Conservation (phyloP, 2,888 invertebrate species). For the Eilema depressum region DNA sequence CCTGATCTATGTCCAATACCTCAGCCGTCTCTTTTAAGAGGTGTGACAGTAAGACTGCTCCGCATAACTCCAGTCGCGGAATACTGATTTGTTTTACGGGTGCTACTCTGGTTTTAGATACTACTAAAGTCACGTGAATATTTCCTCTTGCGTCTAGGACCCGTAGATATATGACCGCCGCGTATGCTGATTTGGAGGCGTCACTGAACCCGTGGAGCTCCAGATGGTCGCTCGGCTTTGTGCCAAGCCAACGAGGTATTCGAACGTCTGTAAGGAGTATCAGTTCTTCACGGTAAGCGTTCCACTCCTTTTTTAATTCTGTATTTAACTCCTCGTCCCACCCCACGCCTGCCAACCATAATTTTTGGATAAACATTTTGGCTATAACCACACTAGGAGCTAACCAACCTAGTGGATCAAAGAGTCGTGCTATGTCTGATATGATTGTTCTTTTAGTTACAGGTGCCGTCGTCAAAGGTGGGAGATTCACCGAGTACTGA, state of each 20-base stretch:
- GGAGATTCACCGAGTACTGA: conserved; percentile 35
- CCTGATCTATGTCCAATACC: not conserved
- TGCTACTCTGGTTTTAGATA: conserved; percentile 13
- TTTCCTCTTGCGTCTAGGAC: not conserved
- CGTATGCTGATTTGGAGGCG: conserved; percentile 13
- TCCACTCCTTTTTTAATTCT: conserved; percentile 36
- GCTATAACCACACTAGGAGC: no score
- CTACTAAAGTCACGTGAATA: not conserved
- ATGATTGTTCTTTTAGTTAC: conserved; percentile 45
- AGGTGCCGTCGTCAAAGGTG: conserved; percentile 19
- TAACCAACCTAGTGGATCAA: no score
- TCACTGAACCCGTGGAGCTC: conserved; percentile 13
- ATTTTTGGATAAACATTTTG: no score
- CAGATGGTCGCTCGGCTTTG: not conserved
- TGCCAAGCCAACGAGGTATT: conserved; percentile 39
- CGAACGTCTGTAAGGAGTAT: conserved; percentile 16
- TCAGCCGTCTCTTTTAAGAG: not conserved
- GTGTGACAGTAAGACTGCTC: conserved; percentile 8
- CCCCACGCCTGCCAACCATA: conserved; percentile 25
- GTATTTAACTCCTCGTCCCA: conserved; percentile 27
- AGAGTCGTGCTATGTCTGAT: no score
- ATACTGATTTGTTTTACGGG: conserved; percentile 14
- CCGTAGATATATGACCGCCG: conserved; percentile 7
- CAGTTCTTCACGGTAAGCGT: conserved; percentile 31
- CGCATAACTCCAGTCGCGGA: conserved; percentile 19